phyloP scores from a whole-genome alignment of 2,113 vertebrate species.

The Stigmatopora nigra region DNA sequence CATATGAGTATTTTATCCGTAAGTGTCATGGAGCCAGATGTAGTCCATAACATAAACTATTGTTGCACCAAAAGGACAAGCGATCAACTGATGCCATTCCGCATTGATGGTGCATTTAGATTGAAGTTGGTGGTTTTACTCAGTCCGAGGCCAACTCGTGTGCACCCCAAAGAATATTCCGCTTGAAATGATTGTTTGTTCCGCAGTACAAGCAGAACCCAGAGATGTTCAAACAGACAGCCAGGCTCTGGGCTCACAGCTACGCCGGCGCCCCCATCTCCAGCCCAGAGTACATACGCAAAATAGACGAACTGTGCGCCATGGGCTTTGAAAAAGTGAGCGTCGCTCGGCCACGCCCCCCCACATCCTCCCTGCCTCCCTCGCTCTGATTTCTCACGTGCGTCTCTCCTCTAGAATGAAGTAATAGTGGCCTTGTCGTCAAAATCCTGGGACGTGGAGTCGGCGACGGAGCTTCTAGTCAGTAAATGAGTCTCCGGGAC shows the following conservation, averaged over 20 bases:
- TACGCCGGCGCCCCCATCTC: conserved; percentile 95
- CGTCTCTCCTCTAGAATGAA: conserved; percentile 77
- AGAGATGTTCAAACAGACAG: conserved; percentile 99
- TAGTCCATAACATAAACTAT: no score
- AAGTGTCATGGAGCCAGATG: no score
- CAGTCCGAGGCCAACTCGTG: not conserved
- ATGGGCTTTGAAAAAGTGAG: conserved; percentile 99
- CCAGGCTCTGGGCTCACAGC: conserved; percentile 96
- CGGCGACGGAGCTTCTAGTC: conserved; percentile 96
- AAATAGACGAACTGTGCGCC: conserved; percentile 99
- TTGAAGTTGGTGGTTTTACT: no score
- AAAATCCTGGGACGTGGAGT: conserved; percentile 99
- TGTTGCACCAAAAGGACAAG: no score
- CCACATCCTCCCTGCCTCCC: not conserved
- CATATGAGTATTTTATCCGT: no score
- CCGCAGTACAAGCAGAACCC: conserved; percentile 97
- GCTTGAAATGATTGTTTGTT: conserved; percentile 5
- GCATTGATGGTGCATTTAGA: no score
- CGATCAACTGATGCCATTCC: no score
- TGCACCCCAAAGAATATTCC: not conserved
- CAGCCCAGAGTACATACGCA: conserved; percentile 97
- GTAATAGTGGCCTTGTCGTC: conserved; percentile 99
- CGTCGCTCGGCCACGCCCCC: not conserved
- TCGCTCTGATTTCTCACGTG: not conserved
- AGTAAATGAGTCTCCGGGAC: conserved; percentile 85